These are phyloP conservation scores for Pseudochaenichthys georgianus DNA, from an alignment of 2,797 vertebrate species.

Conservation along the genomic window DNA sequence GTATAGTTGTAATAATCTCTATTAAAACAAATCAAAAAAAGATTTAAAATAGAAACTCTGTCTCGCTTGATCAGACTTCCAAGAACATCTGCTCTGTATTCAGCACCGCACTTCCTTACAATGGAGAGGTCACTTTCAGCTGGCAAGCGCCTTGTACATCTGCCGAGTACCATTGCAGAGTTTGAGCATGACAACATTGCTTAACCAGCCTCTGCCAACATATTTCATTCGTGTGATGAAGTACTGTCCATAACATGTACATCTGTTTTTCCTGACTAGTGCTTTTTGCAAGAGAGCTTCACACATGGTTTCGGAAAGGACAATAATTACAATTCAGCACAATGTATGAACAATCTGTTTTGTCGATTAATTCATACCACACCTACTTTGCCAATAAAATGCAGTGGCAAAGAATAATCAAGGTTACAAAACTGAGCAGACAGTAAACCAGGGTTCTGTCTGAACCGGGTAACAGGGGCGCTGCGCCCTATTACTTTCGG, in stretches of 20 bases:
- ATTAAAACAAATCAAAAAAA: background rate
- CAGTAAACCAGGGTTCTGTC: background rate
- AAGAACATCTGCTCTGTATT: conserved; percentile 21
- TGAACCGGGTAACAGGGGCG: too few relatives aligned
- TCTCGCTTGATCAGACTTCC: background rate
- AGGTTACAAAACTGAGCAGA: background rate
- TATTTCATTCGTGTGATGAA: background rate
- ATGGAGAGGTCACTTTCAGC: conserved; percentile 28
- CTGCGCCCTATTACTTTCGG: too few relatives aligned
- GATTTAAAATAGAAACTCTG: background rate
- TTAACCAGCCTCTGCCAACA: background rate
- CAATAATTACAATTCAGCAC: background rate
- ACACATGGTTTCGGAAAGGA: background rate
- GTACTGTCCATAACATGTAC: background rate
- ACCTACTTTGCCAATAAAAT: background rate
- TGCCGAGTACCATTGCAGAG: conserved; percentile 2
- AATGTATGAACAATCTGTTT: background rate
- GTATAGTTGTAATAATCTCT: too few relatives aligned
- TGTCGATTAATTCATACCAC: background rate
- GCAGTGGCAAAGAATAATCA: background rate
- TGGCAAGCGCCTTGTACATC: conserved; percentile 1
- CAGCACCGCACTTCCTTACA: conserved; percentile 10
- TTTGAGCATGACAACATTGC: background rate
- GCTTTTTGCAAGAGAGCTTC: too few relatives aligned
- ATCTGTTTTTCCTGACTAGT: background rate